phyloP scores from a whole-genome alignment of 2,888 invertebrate species.

The Nysson spinosus region DNA sequence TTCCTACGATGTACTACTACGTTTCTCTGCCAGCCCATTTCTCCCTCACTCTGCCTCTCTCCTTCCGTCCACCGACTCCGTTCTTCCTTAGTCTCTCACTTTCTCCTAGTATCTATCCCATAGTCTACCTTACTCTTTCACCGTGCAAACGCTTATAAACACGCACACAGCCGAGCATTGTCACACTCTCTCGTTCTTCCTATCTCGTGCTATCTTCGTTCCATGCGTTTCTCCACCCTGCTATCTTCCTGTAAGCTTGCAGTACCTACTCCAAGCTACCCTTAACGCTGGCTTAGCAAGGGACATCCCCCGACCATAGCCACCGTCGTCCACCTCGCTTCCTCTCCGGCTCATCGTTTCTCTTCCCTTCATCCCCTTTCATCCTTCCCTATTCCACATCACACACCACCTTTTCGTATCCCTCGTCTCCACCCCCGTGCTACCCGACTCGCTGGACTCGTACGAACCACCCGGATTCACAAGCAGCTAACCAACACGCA shows the following conservation, averaged over 20 bases:
- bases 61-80: slow-evolving; percentile 28
- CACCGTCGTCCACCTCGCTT: slow-evolving; percentile 42
- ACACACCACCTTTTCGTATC: slow-evolving; percentile 41
- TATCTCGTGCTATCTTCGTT: slow-evolving; percentile 44
- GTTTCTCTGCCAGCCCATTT: slow-evolving; percentile 11
- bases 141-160: slow-evolving; percentile 43
- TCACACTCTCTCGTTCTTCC: slow-evolving; percentile 55
- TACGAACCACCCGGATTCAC: slow-evolving; percentile 60
- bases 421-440: slow-evolving; percentile 44
- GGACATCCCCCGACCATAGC: slow-evolving; percentile 65
- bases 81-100: too few species aligned
- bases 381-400: slow-evolving; percentile 36
- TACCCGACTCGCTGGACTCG: too few species aligned
- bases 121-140: slow-evolving; percentile 31
- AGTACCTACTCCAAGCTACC: slow-evolving; percentile 69
- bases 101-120: slow-evolving; percentile 43
- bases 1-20: slow-evolving; percentile 48
- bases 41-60: slow-evolving; percentile 1
- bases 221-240: slow-evolving; percentile 50
- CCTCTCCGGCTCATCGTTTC: slow-evolving; percentile 10
- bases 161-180: slow-evolving; percentile 43
- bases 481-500: slow-evolving; percentile 69
- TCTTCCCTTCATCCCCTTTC: too few species aligned
- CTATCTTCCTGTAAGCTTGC: slow-evolving; percentile 63
- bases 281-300: slow-evolving; percentile 74